Conservation (phyloP, 2,113 vertebrate species). For the Psilopsiagon aymara region DNA sequence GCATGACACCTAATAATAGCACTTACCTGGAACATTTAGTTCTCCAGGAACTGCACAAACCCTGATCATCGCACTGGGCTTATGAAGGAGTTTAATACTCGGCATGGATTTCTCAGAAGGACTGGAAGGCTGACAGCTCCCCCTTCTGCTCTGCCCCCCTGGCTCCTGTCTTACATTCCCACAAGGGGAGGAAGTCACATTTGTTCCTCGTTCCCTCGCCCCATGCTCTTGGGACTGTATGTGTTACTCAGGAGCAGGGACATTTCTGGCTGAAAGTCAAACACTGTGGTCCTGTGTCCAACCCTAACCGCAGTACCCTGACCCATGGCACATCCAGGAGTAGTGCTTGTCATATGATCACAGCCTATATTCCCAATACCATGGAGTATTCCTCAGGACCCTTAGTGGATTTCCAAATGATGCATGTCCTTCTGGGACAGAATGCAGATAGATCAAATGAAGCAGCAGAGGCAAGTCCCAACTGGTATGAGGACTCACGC, state of each 20-base stretch:
- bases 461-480: background rate
- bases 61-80: conserved; percentile 11
- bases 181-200: background rate
- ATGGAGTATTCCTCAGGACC: background rate
- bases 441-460: background rate
- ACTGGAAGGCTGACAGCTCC: conserved; percentile 40
- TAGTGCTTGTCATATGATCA: background rate
- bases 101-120: background rate
- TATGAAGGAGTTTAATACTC: conserved; percentile 1
- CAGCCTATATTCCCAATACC: background rate
- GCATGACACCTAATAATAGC: conserved; percentile 62
- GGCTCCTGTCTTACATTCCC: background rate
- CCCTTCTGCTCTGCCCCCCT: conserved; percentile 7
- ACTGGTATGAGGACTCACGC: background rate
- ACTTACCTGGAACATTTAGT: conserved; percentile 63
- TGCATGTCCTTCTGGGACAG: background rate
- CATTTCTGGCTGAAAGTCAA: background rate
- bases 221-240: background rate
- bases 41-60: conserved; percentile 29
- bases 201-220: background rate
- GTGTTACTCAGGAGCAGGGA: background rate
- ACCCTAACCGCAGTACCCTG: background rate
- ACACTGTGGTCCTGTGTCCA: background rate
- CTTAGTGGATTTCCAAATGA: background rate
- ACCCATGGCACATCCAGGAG: background rate